A percentile compares a stretch with the other conserved stretches of the same genome.
These are phyloP conservation scores for Brachypteracias leptosomus DNA, from an alignment of 2,113 vertebrate species.

Conservation along the genomic window DNA sequence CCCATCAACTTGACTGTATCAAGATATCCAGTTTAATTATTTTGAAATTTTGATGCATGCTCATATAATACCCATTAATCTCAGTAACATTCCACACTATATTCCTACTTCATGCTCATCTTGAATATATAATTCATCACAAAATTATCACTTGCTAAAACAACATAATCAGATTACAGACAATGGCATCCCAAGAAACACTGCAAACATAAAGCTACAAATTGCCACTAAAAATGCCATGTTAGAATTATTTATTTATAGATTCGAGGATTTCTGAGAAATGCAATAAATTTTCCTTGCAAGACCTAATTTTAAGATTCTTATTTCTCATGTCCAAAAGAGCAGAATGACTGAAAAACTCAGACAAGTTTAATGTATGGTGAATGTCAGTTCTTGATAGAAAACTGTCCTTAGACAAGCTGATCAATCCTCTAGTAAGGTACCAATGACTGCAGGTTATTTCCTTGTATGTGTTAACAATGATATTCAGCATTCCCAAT, in stretches of 20 bases:
- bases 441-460: neutral
- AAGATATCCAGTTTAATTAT: neutral
- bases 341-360: neutral
- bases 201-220: neutral
- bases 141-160: neutral
- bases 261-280: neutral
- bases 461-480: neutral
- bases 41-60: neutral
- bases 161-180: neutral
- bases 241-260: neutral
- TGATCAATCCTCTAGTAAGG: neutral
- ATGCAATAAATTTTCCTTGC: neutral
- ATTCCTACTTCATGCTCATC: neutral
- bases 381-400: neutral
- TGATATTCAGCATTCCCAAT: neutral
- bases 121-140: neutral
- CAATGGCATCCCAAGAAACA: neutral
- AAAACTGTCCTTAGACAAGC: neutral
- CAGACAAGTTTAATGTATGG: neutral
- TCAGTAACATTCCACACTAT: neutral
- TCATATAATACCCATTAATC: neutral
- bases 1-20: neutral
- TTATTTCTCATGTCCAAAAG: neutral
- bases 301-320: neutral
- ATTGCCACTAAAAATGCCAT: neutral